These are phyloP conservation scores for Agrypnus murinus DNA, from an alignment of 2,888 invertebrate genomes.

Conservation along the genomic window DNA sequence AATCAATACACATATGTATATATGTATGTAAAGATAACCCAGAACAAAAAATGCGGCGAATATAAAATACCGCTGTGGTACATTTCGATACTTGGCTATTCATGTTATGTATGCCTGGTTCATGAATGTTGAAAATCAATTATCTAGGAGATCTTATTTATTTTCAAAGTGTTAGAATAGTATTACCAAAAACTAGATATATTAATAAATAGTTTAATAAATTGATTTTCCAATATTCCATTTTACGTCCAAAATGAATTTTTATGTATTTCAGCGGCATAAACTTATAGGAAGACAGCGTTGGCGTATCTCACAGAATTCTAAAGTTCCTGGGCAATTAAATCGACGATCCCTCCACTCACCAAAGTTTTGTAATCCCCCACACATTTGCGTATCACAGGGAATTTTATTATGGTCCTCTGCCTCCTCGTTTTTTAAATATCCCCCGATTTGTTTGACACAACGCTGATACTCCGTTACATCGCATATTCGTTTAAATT, in stretches of 20 bases:
- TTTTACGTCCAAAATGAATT: not conserved
- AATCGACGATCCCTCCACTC: slow-evolving; percentile 28
- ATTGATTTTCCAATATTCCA: too few relatives aligned
- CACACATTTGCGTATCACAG: slow-evolving; percentile 39
- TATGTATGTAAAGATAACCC: not conserved
- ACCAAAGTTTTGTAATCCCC: slow-evolving; percentile 36
- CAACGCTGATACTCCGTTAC: slow-evolving; percentile 46
- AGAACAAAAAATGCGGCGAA: too few relatives aligned
- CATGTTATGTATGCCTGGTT: too few relatives aligned
- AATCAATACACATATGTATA: slow-evolving; percentile 5
- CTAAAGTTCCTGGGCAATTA: slow-evolving; percentile 29
- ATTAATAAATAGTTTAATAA: too few relatives aligned
- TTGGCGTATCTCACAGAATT: slow-evolving; percentile 36
- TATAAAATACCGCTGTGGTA: too few relatives aligned
- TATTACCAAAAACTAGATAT: too few relatives aligned
- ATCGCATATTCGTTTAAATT: slow-evolving; percentile 50
- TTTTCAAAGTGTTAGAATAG: too few relatives aligned
- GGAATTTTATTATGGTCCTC: slow-evolving; percentile 20
- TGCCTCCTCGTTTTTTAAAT: slow-evolving; percentile 22
- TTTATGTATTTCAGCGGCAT: slow-evolving; percentile 12
- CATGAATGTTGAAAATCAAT: too few relatives aligned
- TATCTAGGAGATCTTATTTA: too few relatives aligned
- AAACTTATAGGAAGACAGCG: slow-evolving; percentile 25
- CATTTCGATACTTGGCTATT: too few relatives aligned
- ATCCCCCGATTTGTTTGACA: slow-evolving; percentile 32